Percentiles rank a stretch among this genome's conserved stretches.
Evolutionary conservation across 2,797 vertebrate genomes (phyloP).

Genomic region (Yasuhikotakia modesta): DNA sequence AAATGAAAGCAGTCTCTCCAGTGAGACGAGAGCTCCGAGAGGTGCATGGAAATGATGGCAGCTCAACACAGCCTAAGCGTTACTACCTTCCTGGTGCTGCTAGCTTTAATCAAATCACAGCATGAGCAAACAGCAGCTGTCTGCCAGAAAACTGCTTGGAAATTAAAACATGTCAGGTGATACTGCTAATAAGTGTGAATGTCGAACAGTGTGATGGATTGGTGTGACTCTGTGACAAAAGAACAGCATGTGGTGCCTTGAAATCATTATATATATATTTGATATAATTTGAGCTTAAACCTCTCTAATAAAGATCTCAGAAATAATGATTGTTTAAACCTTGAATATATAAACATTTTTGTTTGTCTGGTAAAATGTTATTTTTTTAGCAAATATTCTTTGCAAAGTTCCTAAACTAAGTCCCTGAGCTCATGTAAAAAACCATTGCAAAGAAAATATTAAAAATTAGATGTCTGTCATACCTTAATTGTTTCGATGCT

Average conservation of each 20-base stretch:
- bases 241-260: slow-evolving; percentile 1
- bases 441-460: too few relatives aligned
- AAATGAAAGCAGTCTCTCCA: slow-evolving; percentile 50
- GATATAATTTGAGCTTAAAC: background rate
- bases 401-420: background rate
- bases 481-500: too few relatives aligned
- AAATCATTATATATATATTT: slow-evolving; percentile 4
- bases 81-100: slow-evolving; percentile 19
- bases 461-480: too few relatives aligned
- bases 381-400: too few relatives aligned
- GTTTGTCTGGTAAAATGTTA: background rate
- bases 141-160: slow-evolving; percentile 3
- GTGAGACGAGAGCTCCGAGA: slow-evolving; percentile 49
- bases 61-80: slow-evolving; percentile 22
- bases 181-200: slow-evolving; percentile 8
- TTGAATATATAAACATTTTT: background rate
- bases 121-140: slow-evolving; percentile 35
- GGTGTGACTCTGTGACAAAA: background rate
- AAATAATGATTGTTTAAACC: slow-evolving; percentile 2
- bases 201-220: slow-evolving; percentile 25
- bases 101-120: slow-evolving; percentile 46
- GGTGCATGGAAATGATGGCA: slow-evolving; percentile 35
- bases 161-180: slow-evolving; percentile 13
- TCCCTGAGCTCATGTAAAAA: background rate
- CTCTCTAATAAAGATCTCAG: background rate